Percentiles rank a stretch among this genome's conserved stretches.
phyloP scores from a whole-genome alignment of 2,888 invertebrate genomes.

The Geotrupes spiniger region DNA sequence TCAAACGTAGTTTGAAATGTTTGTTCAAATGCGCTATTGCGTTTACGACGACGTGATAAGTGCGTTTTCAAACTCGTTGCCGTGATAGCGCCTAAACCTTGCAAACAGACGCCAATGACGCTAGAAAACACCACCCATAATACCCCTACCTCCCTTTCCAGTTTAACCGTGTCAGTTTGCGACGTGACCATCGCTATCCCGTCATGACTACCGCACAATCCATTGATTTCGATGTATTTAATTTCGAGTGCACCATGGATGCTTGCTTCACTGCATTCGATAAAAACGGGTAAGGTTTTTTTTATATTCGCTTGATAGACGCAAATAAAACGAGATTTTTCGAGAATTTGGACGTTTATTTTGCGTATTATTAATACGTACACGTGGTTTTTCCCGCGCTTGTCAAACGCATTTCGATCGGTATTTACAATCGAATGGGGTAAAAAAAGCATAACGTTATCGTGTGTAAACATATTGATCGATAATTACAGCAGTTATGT shows the following conservation, averaged over 20 bases:
- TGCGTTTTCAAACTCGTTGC: constrained; percentile 18
- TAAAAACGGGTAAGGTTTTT: constrained; percentile 71
- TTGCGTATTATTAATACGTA: background rate
- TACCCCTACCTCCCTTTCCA: constrained; percentile 11
- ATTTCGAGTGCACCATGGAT: constrained; percentile 62
- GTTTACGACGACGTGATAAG: constrained; percentile 9
- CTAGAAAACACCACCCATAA: constrained; percentile 17
- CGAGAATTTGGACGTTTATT: too few relatives aligned
- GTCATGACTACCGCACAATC: constrained; percentile 28
- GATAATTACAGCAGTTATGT: too few relatives aligned
- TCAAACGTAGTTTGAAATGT: too few relatives aligned
- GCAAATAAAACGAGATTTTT: too few relatives aligned
- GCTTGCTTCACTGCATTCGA: constrained; percentile 89
- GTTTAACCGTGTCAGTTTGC: constrained; percentile 30
- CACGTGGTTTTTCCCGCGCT: constrained; percentile 9
- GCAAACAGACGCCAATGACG: constrained; percentile 26
- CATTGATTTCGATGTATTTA: constrained; percentile 35
- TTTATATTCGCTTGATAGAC: too few relatives aligned
- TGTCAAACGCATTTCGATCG: background rate
- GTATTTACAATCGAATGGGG: too few relatives aligned
- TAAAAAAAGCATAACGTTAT: too few relatives aligned
- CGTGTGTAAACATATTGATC: too few relatives aligned
- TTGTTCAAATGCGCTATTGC: too few relatives aligned
- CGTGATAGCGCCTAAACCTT: constrained; percentile 25
- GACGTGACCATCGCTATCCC: constrained; percentile 31